Base-by-base conservation (phyloP, 2,113 vertebrate genomes). In the Bambusicola thoracicus region DNA sequence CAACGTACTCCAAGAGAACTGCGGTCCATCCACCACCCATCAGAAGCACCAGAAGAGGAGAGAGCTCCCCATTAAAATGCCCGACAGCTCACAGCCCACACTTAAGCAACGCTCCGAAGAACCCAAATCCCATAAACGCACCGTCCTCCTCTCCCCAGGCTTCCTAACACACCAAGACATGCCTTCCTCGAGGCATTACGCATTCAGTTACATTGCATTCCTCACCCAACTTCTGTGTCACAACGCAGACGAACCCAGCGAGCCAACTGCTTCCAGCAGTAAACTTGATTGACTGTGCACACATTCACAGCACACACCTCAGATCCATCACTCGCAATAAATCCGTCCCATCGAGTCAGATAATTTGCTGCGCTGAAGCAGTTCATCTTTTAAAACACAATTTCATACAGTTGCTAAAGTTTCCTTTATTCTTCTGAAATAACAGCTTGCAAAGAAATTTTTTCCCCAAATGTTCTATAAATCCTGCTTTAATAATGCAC, bases 301-400 rank as follows among this genome's bases (percentile, higher is more conserved):
- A 40, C 30, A 89, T 18, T 77, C 34, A 67, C 14, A 6, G 89
- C 72, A 70, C 49, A n/a, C 55, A 40, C 65, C 81, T 83, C 46
- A 75, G 65, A 83, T 85, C 91, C 90, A 94, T 86, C 90, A 61
- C 65, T 75, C 43, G 13, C 6, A 91, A 87, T 94, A 91, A 96
- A 94, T 78, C 85, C 53, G 76, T 30, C 90, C 73, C 80, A 81
- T 86, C 81, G 43, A 92, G 61, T 65, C 67, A 36, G 63, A 68
- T 75, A 61, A 88, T 93, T 93, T 94, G 92, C 80, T 78, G 53
- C 65, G 27, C 46, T 86, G 79, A 56, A 83, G 61, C 69, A 68
- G 36, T 83, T 92, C 70, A 51, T 69, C 61, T 90, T 85, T 83
- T 65, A 85, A 91, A 88, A 84, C 67, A 81, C 2, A 85, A 85